phyloP scores from a whole-genome alignment of 2,797 vertebrate species.

The Craterocephalus amniculus region DNA sequence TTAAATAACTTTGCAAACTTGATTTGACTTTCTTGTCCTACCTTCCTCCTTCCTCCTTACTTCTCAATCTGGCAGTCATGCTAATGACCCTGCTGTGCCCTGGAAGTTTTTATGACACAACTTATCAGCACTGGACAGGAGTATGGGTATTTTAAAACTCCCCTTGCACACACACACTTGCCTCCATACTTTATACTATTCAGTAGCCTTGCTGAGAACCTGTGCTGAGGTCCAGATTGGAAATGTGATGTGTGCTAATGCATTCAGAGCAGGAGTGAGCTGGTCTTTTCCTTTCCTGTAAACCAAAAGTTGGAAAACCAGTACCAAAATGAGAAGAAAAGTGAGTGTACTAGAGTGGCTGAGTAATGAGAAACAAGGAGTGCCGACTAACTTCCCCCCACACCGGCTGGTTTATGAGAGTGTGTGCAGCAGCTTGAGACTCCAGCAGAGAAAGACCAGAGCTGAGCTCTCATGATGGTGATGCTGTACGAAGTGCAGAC shows the following conservation, averaged over 20 bases:
- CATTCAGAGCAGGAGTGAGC: constrained; percentile 78
- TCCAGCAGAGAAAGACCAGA: constrained; percentile 67
- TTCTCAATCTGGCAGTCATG: constrained; percentile 64
- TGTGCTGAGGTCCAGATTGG: constrained; percentile 71
- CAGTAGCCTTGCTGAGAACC: constrained; percentile 59
- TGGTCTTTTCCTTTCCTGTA: constrained; percentile 61
- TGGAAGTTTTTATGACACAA: constrained; percentile 64
- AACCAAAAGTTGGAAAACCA: constrained; percentile 71
- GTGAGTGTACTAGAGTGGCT: constrained; percentile 64
- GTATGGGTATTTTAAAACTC: constrained; percentile 67
- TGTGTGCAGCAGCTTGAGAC: constrained; percentile 64
- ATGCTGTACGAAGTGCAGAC: constrained; percentile 76
- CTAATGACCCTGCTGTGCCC: constrained; percentile 69
- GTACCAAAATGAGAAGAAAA: constrained; percentile 61
- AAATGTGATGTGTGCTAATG: constrained; percentile 77
- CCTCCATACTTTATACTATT: constrained; percentile 62
- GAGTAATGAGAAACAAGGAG: constrained; percentile 76
- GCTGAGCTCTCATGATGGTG: constrained; percentile 69
- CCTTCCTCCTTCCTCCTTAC: constrained; percentile 35
- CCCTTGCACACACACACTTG: constrained; percentile 23
- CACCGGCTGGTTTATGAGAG: constrained; percentile 53
- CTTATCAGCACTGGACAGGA: constrained; percentile 66
- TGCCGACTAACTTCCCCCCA: constrained; percentile 58
- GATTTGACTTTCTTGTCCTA: constrained; percentile 36
- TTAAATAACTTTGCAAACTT: constrained; percentile 55